These are phyloP conservation scores for Synergus umbraculus DNA, from an alignment of 2,888 invertebrate species.

Conservation along the genomic window DNA sequence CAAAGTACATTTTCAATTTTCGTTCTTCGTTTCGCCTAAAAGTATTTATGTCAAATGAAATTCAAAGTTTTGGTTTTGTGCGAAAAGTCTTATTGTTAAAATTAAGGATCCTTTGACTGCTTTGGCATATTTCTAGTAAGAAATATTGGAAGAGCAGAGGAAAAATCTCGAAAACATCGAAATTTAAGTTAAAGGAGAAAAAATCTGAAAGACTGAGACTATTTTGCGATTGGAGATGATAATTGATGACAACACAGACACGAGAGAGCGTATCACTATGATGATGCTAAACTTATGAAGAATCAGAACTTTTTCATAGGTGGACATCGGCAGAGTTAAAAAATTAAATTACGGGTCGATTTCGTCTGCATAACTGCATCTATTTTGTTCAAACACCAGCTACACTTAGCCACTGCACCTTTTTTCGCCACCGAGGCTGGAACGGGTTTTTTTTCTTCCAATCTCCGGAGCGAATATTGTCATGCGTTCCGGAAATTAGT, in stretches of 20 bases:
- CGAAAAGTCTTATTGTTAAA: neutral
- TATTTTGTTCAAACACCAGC: conserved; percentile 74
- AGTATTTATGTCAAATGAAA: neutral
- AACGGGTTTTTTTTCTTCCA: conserved; percentile 41
- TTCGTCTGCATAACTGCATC: conserved; percentile 74
- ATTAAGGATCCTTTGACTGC: neutral
- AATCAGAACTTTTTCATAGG: conserved; percentile 46
- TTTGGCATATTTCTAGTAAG: too few relatives aligned
- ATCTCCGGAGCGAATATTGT: conserved; percentile 49
- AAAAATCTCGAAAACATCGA: too few relatives aligned
- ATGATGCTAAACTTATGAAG: conserved; percentile 11
- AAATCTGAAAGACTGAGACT: conserved; percentile 29
- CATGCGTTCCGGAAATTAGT: conserved; percentile 44
- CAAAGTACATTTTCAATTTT: neutral
- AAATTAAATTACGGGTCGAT: conserved; percentile 64
- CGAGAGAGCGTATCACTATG: conserved; percentile 30
- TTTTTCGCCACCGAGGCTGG: conserved; percentile 57
- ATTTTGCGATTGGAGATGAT: neutral
- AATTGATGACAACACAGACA: conserved; percentile 14
- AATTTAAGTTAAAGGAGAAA: conserved; percentile 9
- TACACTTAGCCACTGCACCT: conserved; percentile 77
- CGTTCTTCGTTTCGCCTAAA: neutral
- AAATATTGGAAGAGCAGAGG: too few relatives aligned
- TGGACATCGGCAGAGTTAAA: conserved; percentile 47
- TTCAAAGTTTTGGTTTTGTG: neutral